Conservation (phyloP, 1,140 invertebrate genomes). For the Drosophila sturtevanti region DNA sequence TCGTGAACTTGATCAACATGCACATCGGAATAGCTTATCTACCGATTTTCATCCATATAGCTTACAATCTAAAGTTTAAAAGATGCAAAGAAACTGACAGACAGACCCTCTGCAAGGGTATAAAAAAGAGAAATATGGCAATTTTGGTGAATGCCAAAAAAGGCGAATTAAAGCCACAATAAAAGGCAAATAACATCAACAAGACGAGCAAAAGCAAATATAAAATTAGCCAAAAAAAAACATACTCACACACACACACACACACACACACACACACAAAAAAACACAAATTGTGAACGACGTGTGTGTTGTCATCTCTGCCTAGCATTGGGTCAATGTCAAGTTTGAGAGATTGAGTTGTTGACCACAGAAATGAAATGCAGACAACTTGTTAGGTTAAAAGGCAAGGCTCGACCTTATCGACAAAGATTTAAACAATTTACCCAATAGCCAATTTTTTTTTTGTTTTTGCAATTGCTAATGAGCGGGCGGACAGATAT, state of each 20-base stretch:
- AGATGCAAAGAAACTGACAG: no score
- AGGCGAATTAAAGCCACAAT: slow-evolving; percentile 65
- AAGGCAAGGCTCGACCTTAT: slow-evolving; percentile 41
- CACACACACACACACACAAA: not conserved
- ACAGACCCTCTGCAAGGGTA: no score
- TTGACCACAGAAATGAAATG: slow-evolving; percentile 49
- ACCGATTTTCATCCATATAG: no score
- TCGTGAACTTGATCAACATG: no score
- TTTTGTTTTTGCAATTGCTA: slow-evolving; percentile 13
- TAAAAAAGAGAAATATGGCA: no score
- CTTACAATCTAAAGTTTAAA: no score
- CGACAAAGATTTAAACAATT: not conserved
- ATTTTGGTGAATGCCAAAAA: slow-evolving; percentile 72
- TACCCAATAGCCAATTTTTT: not conserved
- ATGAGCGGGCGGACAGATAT: slow-evolving; percentile 20
- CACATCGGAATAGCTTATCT: no score
- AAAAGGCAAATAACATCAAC: slow-evolving; percentile 40
- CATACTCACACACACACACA: no score
- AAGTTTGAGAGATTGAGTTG: slow-evolving; percentile 62
- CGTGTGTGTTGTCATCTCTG: slow-evolving; percentile 56
- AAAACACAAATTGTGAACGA: not conserved
- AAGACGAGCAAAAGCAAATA: slow-evolving; percentile 18
- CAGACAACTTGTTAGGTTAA: slow-evolving; percentile 46
- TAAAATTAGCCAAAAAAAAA: slow-evolving; percentile 60
- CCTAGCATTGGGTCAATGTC: slow-evolving; percentile 72